These are phyloP conservation scores for Caradrina kadenii DNA, from an alignment of 2,888 invertebrate genomes.

Conservation along the genomic window DNA sequence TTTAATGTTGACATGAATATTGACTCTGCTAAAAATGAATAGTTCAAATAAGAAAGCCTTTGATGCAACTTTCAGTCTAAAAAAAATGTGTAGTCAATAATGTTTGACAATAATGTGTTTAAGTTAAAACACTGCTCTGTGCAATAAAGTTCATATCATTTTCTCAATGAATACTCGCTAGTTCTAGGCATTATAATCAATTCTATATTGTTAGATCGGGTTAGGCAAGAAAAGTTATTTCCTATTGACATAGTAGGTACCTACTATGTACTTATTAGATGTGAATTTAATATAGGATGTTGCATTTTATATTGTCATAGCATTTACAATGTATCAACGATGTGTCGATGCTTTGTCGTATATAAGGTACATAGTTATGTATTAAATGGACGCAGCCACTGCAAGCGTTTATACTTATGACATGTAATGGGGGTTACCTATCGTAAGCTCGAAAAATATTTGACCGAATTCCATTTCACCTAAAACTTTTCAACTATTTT, in stretches of 20 bases:
- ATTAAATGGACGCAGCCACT: no score
- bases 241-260: background rate
- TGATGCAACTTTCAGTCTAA: slow-evolving; percentile 13
- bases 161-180: slow-evolving; percentile 54
- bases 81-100: slow-evolving; percentile 40
- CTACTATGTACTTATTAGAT: slow-evolving; percentile 6
- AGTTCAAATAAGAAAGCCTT: slow-evolving; percentile 14
- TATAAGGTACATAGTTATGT: background rate
- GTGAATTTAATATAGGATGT: slow-evolving; percentile 19
- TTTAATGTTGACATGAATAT: slow-evolving; percentile 22
- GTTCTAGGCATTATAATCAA: slow-evolving; percentile 50
- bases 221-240: slow-evolving; percentile 17
- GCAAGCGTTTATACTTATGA: background rate
- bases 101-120: slow-evolving; percentile 71
- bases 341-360: background rate
- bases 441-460: no score
- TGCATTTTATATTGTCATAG: background rate
- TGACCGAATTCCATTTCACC: no score
- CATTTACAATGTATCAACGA: background rate
- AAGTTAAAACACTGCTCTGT: slow-evolving; percentile 60
- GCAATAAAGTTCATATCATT: slow-evolving; percentile 74
- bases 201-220: slow-evolving; percentile 19
- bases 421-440: no score
- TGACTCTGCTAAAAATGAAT: slow-evolving; percentile 6
- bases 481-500: no score